Evolutionary conservation across 2,113 vertebrate species (phyloP).

Genomic region (Cheirogaleus medius): DNA sequence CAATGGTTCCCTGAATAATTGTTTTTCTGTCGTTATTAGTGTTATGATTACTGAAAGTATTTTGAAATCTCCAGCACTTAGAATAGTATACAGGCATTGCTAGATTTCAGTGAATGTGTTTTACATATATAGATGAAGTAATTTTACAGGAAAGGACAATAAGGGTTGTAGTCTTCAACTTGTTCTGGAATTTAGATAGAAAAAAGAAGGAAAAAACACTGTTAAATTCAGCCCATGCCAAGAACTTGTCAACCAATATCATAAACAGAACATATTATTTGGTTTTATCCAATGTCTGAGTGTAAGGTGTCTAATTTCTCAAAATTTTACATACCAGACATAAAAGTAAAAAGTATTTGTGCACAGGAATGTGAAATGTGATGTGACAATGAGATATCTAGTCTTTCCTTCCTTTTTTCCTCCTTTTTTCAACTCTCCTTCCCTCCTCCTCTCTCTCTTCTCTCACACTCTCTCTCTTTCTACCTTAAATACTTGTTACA

Average conservation of each 20-base stretch:
- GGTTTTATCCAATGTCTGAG: background rate
- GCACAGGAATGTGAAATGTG: background rate
- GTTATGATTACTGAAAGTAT: background rate
- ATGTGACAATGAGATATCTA: rapidly evolving
- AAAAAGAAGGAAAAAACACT: background rate
- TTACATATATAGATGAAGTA: background rate
- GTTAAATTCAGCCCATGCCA: background rate
- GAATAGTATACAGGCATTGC: background rate
- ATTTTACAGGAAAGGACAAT: background rate
- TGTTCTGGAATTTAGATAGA: background rate
- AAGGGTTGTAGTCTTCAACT: background rate
- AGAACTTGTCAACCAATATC: background rate
- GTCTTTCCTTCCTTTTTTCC: background rate
- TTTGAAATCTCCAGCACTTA: background rate
- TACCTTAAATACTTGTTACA: background rate
- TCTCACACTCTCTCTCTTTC: background rate
- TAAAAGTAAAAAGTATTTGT: background rate
- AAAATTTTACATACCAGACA: background rate
- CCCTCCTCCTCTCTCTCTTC: background rate
- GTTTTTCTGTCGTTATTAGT: background rate
- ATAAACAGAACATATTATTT: background rate
- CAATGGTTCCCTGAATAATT: background rate
- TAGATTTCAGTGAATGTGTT: background rate
- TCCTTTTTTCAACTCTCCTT: background rate
- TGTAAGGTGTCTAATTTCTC: background rate